These are phyloP conservation scores for Sycophila texana DNA, from an alignment of 2,888 invertebrate genomes.

Conservation along the genomic window DNA sequence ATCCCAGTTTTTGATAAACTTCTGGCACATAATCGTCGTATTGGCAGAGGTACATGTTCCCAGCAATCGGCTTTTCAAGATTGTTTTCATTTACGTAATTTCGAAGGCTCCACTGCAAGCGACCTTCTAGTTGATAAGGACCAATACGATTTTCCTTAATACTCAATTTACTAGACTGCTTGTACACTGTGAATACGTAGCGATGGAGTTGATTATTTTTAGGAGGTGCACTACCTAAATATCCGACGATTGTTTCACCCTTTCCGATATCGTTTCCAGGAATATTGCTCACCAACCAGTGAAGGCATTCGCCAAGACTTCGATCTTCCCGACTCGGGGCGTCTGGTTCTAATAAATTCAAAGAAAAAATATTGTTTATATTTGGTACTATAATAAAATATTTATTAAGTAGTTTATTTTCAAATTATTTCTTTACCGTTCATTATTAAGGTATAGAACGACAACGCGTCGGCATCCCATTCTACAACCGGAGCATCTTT, in stretches of 20 bases:
- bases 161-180: conserved; percentile 15
- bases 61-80: not conserved
- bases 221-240: conserved; percentile 71
- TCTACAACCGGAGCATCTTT: conserved; percentile 69
- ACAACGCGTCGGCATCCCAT: conserved; percentile 71
- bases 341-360: conserved; percentile 67
- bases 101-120: not conserved
- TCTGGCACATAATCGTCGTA: conserved; percentile 3
- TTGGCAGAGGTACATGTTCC: not conserved
- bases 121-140: not conserved
- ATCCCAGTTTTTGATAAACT: not conserved
- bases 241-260: conserved; percentile 71
- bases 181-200: conserved; percentile 70
- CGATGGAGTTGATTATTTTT: conserved; percentile 69
- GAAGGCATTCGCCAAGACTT: conserved; percentile 66
- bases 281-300: conserved; percentile 73
- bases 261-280: conserved; percentile 71
- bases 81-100: not conserved
- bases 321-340: conserved; percentile 67
- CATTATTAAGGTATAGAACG: conserved; percentile 70
- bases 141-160: not conserved
- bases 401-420: not conserved
- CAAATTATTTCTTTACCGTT: conserved; percentile 66
- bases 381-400: not conserved
- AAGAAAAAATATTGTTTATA: conserved; percentile 12